phyloP scores from a whole-genome alignment of 2,113 vertebrate species.

The Hydropotes inermis region DNA sequence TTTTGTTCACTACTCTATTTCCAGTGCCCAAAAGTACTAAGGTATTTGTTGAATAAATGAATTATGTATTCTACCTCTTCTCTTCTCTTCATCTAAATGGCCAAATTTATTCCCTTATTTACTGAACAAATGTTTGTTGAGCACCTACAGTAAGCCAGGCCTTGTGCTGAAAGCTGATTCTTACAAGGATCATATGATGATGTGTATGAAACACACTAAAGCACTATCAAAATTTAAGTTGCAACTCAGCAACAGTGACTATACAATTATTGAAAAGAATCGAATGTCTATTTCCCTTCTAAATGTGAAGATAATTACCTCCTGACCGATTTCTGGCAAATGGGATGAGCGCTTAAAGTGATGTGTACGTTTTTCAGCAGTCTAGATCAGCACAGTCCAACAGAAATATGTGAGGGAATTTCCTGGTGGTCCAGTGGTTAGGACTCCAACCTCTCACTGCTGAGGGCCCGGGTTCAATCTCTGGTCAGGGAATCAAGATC shows the following conservation, averaged over 20 bases:
- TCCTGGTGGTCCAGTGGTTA: background rate
- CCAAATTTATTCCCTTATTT: conserved; percentile 31
- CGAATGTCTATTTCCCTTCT: background rate
- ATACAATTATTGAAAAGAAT: background rate
- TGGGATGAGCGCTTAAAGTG: background rate
- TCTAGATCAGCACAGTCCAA: background rate
- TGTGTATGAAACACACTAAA: background rate
- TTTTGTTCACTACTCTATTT: background rate
- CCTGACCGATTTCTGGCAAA: background rate
- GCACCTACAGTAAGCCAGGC: background rate
- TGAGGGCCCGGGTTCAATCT: background rate
- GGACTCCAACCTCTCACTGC: background rate
- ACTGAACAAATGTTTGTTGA: conserved; percentile 43
- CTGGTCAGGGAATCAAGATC: background rate
- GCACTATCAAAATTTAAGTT: background rate
- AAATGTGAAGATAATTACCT: background rate
- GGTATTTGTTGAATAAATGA: background rate
- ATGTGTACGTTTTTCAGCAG: background rate
- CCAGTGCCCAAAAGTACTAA: background rate
- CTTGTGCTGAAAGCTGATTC: background rate
- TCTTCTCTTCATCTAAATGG: background rate
- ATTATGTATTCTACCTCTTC: background rate
- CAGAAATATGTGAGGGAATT: background rate
- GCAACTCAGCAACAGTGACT: background rate
- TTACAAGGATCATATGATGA: background rate